Evolutionary conservation across 2,888 invertebrate genomes (phyloP), one percentile per base, ranked within the genome.

Genomic region (Eumacrocentrus americanus): DNA sequence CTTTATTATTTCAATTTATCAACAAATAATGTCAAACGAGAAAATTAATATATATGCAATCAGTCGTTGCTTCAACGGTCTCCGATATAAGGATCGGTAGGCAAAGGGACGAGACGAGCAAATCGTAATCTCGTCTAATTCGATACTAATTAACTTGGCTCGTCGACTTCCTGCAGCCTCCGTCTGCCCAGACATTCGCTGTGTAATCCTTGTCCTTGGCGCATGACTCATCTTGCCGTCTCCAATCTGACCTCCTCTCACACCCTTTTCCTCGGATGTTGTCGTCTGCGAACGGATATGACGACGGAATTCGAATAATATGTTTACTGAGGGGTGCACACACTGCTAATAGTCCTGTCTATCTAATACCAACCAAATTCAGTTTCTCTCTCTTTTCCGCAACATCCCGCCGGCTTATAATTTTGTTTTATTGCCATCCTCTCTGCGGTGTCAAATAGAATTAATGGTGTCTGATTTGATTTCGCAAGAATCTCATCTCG

Each of bases 291-390:
- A 67, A 71, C 75, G 73, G 75, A 74, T 73, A 73, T 70, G 70
- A 74, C 74, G 70, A 67, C 69, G 70, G 67, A 74, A 73, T 72
- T 72, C 69, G 72, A 73, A 72, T 74, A 73, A 73, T 71, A 70
- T 73, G 74, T 73, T 75, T 73, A 72, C 72, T 65, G 65, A 44
- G 65, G 61, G 60, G 61, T 64, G 66, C 67, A 68, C 64, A 61
- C 34, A 54, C 61, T 40, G 65, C 67, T 74, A 72, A 74, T 73
- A 71, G 70, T 62, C 64, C 60, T 44, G 58, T 61, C 63, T 64
- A 67, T 65, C 65, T 63, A n/a, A n/a, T n/a, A 58, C 58, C 37
- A 37, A 20, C 40, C 25, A 50, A 48, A 23, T 20, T 44, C 44
- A 42, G 25, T 54, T 44, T 20, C 23, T 44, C 22, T 12, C 50